Conservation (phyloP, 1,140 invertebrate species). For the Pararge aegeria region DNA sequence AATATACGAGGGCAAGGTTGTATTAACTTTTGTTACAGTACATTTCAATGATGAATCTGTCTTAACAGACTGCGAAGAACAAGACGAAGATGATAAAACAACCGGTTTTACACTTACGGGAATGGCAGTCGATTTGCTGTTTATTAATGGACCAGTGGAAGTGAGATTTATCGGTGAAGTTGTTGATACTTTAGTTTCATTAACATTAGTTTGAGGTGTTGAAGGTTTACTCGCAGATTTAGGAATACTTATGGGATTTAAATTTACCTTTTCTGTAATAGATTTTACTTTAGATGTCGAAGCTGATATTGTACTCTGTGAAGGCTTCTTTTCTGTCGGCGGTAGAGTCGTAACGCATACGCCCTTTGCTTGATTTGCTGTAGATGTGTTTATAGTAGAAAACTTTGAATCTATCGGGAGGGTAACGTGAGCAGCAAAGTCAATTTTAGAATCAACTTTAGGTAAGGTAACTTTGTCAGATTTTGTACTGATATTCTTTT, state of each 20-base stretch:
- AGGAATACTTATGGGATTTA: background rate
- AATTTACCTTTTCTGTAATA: background rate
- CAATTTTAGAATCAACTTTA: conserved; percentile 11
- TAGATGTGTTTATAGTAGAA: background rate
- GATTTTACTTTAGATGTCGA: conserved; percentile 5
- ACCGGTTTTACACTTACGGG: conserved; percentile 7
- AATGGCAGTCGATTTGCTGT: background rate
- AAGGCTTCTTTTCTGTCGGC: conserved; percentile 11
- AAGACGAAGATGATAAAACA: conserved; percentile 2
- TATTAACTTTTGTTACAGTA: conserved; percentile 8
- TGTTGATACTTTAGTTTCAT: conserved; percentile 7
- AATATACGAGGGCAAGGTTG: conserved; percentile 33
- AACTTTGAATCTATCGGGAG: background rate
- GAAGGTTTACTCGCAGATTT: conserved; percentile 11
- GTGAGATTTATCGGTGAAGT: conserved; percentile 7
- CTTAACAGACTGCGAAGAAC: background rate
- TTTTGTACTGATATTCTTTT: conserved; percentile 6
- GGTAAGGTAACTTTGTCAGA: conserved; percentile 1
- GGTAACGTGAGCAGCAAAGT: conserved; percentile 5
- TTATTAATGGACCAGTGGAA: conserved; percentile 9
- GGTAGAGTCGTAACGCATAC: conserved; percentile 1
- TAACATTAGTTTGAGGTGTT: background rate
- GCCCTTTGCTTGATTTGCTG: too few relatives aligned
- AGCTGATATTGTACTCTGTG: background rate
- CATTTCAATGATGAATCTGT: conserved; percentile 6